Conservation (phyloP, 2,113 vertebrate genomes). For the Stegastes partitus region DNA sequence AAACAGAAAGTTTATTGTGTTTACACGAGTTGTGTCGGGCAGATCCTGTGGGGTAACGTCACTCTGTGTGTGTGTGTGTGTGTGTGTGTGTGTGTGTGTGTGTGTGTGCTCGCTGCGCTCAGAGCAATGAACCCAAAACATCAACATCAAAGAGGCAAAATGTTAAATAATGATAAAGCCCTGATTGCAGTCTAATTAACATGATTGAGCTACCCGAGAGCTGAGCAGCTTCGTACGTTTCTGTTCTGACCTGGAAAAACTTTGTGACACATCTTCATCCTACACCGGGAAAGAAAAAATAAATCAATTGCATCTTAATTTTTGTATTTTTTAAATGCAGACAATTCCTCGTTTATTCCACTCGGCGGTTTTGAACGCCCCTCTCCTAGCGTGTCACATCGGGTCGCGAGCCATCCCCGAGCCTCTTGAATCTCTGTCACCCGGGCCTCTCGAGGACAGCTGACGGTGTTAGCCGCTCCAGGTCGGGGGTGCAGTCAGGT, state of each 20-base stretch:
- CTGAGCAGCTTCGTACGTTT: slow-evolving; percentile 48
- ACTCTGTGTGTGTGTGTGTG: slow-evolving; percentile 30
- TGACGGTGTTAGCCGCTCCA: slow-evolving; percentile 51
- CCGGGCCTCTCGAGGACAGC: slow-evolving; percentile 30
- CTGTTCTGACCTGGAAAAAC: slow-evolving; percentile 75
- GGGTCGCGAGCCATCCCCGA: neutral
- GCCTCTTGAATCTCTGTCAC: slow-evolving; percentile 30
- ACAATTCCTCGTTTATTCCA: neutral
- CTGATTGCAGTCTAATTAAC: slow-evolving; percentile 78
- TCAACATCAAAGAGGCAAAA: slow-evolving; percentile 82
- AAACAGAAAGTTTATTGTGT: slow-evolving; percentile 58
- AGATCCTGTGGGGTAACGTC: slow-evolving; percentile 48
- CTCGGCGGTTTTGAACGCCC: neutral
- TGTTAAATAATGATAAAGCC: slow-evolving; percentile 83
- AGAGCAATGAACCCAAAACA: slow-evolving; percentile 74
- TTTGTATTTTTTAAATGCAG: neutral
- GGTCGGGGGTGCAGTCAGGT: slow-evolving; percentile 67
- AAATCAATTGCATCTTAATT: neutral
- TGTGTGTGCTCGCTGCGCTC: slow-evolving; percentile 56
- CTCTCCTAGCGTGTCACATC: slow-evolving; percentile 4
- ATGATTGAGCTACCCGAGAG: slow-evolving; percentile 71
- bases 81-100: slow-evolving; percentile 39
- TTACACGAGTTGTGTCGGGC: slow-evolving; percentile 33
- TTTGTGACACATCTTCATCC: slow-evolving; percentile 48
- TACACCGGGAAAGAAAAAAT: no score